Base-by-base conservation (phyloP, 2,113 vertebrate species). In the Cranoglanis bouderius region DNA sequence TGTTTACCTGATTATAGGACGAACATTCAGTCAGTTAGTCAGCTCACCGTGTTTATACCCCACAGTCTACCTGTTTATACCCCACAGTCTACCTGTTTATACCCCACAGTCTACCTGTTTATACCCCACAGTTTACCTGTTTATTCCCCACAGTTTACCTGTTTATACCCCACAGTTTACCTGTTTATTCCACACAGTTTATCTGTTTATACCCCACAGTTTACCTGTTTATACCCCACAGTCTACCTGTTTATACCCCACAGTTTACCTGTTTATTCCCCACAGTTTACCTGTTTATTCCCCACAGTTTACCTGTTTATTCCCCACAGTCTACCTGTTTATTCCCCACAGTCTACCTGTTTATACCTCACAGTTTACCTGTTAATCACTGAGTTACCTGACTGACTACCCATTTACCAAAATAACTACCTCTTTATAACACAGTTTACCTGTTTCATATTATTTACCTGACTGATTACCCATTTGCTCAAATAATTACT, bases 1-100 rank as follows among this genome's bases (percentile, higher is more conserved):
- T 82, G 81, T 82, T 82, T 82, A 82, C 55, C 81, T 40, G 35
- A 82, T 40, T 82, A 80, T 80, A 13, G 3, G 0, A 57, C 49
- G 4, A 8, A 24, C 32, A 49, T 49, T 49, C 46, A 82, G 38
- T 24, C 53, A 81, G 29, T 19, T 49, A 80, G 6, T 81, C 10
- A 77, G 24, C 24, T 9, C 74, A 26, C 43, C 12, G 5, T 10
- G 26, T 49, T n/a, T n/a, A 78, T 78, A 24, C 6, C 35, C 1
- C 35, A 10, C 38, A 24, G 5, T 18, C 16, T 35, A 38, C n/a
- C 7, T 38, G 67, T 38, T 72, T 38, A 19, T 75, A 24, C 2
- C 38, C 2, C 5, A 5, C 72, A 6, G 16, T 38, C 38, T 38
- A 35, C 32, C 29, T 18, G 67, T 18, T 72, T 19, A 19, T 21